These are phyloP conservation scores for Astropecten irregularis DNA, from an alignment of 53 echinoderm and acorn worm species.

Conservation along the genomic window DNA sequence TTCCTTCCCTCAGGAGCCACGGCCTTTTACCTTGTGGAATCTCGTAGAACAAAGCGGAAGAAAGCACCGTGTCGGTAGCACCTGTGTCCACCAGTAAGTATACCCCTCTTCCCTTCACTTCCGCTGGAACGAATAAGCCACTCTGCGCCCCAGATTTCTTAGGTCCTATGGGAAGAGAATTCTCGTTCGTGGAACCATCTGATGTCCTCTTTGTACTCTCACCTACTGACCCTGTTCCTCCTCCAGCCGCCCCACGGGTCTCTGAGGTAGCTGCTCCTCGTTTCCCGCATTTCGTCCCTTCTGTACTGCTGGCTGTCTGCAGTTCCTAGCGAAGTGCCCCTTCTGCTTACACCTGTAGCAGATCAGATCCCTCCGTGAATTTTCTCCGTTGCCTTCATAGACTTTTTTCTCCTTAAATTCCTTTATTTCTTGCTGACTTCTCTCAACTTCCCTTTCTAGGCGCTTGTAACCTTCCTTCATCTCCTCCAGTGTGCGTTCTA, in stretches of 20 bases:
- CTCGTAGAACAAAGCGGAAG: conserved; percentile 28
- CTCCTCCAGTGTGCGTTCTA: background rate
- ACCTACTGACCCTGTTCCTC: background rate
- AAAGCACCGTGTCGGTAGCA: conserved; percentile 38
- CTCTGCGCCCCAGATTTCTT: background rate
- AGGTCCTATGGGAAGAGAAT: background rate
- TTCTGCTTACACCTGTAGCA: background rate
- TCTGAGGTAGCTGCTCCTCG: background rate
- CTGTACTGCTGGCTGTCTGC: background rate
- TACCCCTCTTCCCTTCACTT: background rate
- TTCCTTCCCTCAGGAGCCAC: background rate
- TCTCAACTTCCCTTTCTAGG: background rate
- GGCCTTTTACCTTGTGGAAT: conserved; percentile 33
- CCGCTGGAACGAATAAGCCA: background rate
- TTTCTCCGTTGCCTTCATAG: background rate
- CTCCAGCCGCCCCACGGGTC: background rate
- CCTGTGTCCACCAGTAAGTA: conserved; percentile 27
- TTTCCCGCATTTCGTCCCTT: background rate
- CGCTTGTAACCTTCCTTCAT: background rate
- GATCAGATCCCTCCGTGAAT: background rate
- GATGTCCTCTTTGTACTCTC: background rate
- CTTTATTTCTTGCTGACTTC: background rate
- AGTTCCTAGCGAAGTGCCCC: background rate
- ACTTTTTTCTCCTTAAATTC: background rate
- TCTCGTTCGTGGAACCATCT: background rate